These are phyloP conservation scores for Oophaga pumilio DNA, from an alignment of 2,113 vertebrate genomes.

Conservation along the genomic window DNA sequence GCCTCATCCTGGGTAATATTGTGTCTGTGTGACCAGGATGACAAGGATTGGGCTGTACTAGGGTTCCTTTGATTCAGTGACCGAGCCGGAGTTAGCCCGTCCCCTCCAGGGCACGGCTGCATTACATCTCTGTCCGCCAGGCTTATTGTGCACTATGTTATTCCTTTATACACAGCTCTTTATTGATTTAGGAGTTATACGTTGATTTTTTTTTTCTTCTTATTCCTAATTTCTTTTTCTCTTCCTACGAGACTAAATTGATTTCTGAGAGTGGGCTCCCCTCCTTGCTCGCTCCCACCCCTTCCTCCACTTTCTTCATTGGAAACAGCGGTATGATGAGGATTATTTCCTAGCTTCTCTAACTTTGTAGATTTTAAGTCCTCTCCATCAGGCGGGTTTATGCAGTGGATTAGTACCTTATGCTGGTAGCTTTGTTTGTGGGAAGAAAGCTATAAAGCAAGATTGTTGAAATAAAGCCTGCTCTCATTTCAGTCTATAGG, in stretches of 20 bases:
- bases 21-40: conserved; percentile 25
- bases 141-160: conserved; percentile 55
- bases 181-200: conserved; percentile 67
- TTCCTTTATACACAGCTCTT: conserved; percentile 60
- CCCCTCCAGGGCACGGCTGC: conserved; percentile 49
- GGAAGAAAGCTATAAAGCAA: conserved; percentile 18
- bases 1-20: not conserved
- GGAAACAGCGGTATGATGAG: conserved; percentile 42
- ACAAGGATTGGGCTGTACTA: not conserved
- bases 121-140: conserved; percentile 57
- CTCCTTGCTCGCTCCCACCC: conserved; percentile 34
- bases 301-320: conserved; percentile 29
- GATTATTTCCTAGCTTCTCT: conserved; percentile 46
- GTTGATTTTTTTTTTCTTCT: conserved; percentile 46
- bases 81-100: conserved; percentile 43
- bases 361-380: conserved; percentile 56
- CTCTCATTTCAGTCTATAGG: conserved; percentile 1
- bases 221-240: conserved; percentile 31
- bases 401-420: conserved; percentile 52
- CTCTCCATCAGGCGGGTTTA: conserved; percentile 56
- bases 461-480: conserved; percentile 37
- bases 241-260: conserved; percentile 58
- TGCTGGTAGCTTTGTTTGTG: conserved; percentile 52
- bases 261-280: conserved; percentile 56
- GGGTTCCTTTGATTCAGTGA: conserved; percentile 30